phyloP scores from a whole-genome alignment of 2,888 invertebrate species.

The Drosophila meridionalis region DNA sequence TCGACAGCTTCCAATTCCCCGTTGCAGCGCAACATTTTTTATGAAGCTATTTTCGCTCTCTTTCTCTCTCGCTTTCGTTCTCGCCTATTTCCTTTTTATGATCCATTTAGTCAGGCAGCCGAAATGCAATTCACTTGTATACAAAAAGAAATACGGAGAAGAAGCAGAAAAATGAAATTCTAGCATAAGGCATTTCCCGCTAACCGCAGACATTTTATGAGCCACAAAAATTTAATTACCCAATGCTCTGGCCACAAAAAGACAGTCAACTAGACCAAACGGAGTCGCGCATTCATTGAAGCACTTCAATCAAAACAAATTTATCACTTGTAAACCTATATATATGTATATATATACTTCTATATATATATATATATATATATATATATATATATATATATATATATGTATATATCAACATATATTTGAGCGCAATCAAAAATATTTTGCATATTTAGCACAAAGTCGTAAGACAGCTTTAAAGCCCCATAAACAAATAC shows the following conservation, averaged over 20 bases:
- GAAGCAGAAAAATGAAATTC: constrained; percentile 8
- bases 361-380: neutral
- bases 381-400: neutral
- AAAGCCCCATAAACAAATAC: constrained; percentile 35
- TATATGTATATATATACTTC: neutral
- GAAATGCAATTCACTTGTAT: constrained; percentile 26
- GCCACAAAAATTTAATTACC: constrained; percentile 57
- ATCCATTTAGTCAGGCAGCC: constrained; percentile 21
- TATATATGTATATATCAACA: neutral
- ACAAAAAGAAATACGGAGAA: neutral
- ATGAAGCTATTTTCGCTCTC: constrained; percentile 24
- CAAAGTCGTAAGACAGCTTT: constrained; percentile 25
- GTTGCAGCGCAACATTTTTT: constrained; percentile 17
- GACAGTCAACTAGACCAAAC: constrained; percentile 6
- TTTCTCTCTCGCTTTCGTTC: neutral
- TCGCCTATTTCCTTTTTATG: constrained; percentile 23
- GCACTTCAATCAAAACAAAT: constrained; percentile 23
- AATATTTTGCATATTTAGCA: constrained; percentile 29
- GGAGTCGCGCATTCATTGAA: constrained; percentile 23
- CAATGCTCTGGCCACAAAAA: constrained; percentile 34
- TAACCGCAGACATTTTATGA: constrained; percentile 57
- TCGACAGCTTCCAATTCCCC: constrained; percentile 18
- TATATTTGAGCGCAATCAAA: neutral
- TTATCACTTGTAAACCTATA: constrained; percentile 11
- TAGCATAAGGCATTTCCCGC: constrained; percentile 38